phyloP scores from a whole-genome alignment of 2,888 invertebrate species.

The Rosalia funebris region DNA sequence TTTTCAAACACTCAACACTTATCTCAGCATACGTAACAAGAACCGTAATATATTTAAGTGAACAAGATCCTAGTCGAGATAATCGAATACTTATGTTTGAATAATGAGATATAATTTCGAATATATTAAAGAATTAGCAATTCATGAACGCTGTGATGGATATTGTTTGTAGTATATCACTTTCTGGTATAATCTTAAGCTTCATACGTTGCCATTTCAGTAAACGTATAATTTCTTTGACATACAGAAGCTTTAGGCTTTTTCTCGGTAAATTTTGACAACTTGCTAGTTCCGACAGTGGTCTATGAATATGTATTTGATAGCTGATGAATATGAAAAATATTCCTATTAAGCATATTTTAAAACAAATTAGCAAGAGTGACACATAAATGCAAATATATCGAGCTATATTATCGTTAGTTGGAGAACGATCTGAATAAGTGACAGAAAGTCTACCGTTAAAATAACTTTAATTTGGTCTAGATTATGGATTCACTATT shows the following conservation, averaged over 20 bases:
- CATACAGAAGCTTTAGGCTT: neutral
- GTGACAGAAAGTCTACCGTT: no score
- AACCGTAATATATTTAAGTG: slow-evolving; percentile 8
- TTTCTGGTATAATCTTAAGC: slow-evolving; percentile 8
- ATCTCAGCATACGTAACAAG: neutral
- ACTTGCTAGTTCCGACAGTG: neutral
- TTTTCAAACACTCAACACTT: neutral
- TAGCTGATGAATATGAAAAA: neutral
- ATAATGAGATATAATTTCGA: slow-evolving; percentile 22
- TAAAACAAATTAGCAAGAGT: neutral
- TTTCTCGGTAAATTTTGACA: neutral
- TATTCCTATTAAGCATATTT: neutral
- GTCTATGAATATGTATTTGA: neutral
- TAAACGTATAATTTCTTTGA: neutral
- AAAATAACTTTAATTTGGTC: no score
- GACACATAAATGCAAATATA: neutral
- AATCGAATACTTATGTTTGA: slow-evolving; percentile 18
- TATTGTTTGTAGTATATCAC: slow-evolving; percentile 24
- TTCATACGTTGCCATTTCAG: neutral
- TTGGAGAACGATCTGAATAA: no score
- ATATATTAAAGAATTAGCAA: slow-evolving; percentile 23
- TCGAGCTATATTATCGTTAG: no score
- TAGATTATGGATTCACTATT: no score
- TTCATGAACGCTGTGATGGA: slow-evolving; percentile 21
- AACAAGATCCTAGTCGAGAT: slow-evolving; percentile 10